Evolutionary conservation across 2,888 invertebrate genomes (phyloP).

Genomic region (Nomada fabriciana): DNA sequence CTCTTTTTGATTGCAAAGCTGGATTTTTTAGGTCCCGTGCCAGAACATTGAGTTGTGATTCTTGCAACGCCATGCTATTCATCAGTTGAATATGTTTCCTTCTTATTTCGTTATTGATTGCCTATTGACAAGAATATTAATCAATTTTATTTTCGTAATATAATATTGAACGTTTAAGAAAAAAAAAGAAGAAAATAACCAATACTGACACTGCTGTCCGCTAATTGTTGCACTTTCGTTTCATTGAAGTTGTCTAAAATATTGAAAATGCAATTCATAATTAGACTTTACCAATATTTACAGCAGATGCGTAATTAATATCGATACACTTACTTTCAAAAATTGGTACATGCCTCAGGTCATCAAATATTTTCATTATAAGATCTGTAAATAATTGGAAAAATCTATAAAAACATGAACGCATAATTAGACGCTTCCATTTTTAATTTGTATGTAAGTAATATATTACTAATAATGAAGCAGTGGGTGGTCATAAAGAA

Average conservation of each 20-base stretch:
- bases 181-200: background rate
- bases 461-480: constrained; percentile 3
- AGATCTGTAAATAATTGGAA: constrained; percentile 73
- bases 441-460: background rate
- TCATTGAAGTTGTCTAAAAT: constrained; percentile 73
- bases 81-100: constrained; percentile 77
- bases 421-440: background rate
- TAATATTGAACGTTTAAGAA: background rate
- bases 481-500: background rate
- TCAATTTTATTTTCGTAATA: background rate
- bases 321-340: constrained; percentile 75
- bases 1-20: constrained; percentile 74
- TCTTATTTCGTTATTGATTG: constrained; percentile 74
- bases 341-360: constrained; percentile 71
- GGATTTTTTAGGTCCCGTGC: constrained; percentile 77
- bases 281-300: background rate
- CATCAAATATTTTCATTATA: constrained; percentile 77
- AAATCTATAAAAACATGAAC: background rate
- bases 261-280: background rate
- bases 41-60: constrained; percentile 78
- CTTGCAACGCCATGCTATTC: constrained; percentile 77
- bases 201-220: constrained; percentile 75
- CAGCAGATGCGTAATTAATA: background rate
- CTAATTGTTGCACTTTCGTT: constrained; percentile 68
- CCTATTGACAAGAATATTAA: constrained; percentile 66